phyloP scores from a whole-genome alignment of 2,113 vertebrate genomes.

The Microtus montanus region DNA sequence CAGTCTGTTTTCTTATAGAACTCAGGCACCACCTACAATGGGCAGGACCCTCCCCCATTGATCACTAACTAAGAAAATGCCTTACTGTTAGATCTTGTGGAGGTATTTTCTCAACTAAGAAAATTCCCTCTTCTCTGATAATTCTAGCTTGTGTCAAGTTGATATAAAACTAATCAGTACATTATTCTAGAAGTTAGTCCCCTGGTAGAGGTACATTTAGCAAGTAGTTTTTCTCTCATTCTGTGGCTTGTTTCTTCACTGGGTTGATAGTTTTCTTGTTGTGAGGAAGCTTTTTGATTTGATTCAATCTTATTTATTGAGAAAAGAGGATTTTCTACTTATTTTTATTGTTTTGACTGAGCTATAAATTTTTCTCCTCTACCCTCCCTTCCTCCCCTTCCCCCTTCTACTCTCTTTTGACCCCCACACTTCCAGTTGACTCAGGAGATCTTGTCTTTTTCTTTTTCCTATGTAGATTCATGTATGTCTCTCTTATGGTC shows the following conservation, averaged over 20 bases:
- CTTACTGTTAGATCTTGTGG: too few relatives aligned
- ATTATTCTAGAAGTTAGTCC: not conserved
- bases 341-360: too few relatives aligned
- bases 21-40: not conserved
- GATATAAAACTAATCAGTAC: not conserved
- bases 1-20: not conserved
- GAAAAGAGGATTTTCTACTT: not conserved
- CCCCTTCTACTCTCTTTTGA: too few relatives aligned
- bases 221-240: not conserved
- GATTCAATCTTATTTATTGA: not conserved
- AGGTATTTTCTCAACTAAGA: not conserved
- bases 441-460: too few relatives aligned
- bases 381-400: too few relatives aligned
- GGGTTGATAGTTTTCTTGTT: not conserved
- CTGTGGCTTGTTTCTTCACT: not conserved
- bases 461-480: too few relatives aligned
- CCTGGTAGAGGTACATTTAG: not conserved
- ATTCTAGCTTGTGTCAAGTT: not conserved
- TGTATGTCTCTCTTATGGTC: too few relatives aligned
- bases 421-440: too few relatives aligned
- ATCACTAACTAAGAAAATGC: not conserved
- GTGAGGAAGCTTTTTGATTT: not conserved
- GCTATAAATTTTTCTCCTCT: too few relatives aligned
- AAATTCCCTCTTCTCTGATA: not conserved
- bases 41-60: not conserved